Evolutionary conservation across 2,888 invertebrate genomes (phyloP).

Genomic region (Melolontha melolontha): DNA sequence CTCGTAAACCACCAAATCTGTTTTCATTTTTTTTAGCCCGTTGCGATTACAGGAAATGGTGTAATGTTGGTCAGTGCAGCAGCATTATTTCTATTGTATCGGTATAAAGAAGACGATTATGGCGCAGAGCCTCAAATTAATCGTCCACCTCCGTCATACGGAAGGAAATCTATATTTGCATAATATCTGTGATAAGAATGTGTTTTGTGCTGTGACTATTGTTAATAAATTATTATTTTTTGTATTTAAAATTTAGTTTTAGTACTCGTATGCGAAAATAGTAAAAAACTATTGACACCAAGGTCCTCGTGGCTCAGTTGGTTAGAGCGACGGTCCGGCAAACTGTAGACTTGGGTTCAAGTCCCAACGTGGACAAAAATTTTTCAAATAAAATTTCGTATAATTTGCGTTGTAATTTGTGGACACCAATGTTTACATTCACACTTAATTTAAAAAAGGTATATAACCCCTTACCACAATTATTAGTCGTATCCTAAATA

Average conservation of each 20-base stretch:
- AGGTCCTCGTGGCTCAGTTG: too few relatives aligned
- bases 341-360: too few relatives aligned
- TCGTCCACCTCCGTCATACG: neutral
- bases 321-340: too few relatives aligned
- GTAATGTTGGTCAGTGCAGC: constrained; percentile 46
- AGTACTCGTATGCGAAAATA: neutral
- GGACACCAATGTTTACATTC: too few relatives aligned
- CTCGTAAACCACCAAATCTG: neutral
- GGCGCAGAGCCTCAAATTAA: neutral
- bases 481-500: too few relatives aligned
- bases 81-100: constrained; percentile 48
- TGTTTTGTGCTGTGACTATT: neutral
- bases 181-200: neutral
- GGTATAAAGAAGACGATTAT: constrained; percentile 47
- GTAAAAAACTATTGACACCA: too few relatives aligned
- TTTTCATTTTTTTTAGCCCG: constrained; percentile 46
- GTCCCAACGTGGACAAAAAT: too few relatives aligned
- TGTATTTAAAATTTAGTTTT: neutral
- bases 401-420: too few relatives aligned
- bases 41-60: constrained; percentile 47
- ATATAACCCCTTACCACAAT: too few relatives aligned
- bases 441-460: too few relatives aligned
- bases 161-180: constrained; percentile 18
- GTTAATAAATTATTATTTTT: constrained; percentile 3
- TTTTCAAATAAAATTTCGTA: too few relatives aligned